Evolutionary conservation across 2,888 invertebrate species (phyloP), one percentile per base, ranked within the genome.

Genomic region (Helleia helle): DNA sequence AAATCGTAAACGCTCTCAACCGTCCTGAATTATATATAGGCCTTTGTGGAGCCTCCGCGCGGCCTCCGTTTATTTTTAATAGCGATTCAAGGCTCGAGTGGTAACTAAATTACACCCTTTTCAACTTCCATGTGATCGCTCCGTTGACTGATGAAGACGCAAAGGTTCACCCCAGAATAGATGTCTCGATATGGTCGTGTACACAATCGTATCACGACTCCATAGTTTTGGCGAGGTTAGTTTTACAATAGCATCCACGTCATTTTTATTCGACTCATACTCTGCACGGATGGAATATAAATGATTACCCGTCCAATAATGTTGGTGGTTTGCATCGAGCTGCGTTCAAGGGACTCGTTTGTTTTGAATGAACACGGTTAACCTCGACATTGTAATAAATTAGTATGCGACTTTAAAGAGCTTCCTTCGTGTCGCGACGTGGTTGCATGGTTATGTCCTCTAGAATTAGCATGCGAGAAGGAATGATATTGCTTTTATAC

Each of bases 201-300:
- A 51, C 55, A 58, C 52, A 48, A 50, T 46, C 46, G 50, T 18
- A 45, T 39, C 47, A 48, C 52, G 50, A 38, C 51, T 50, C 65
- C 59, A 65, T 69, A 65, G 53, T 62, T 75, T 71, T 72, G 70
- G 71, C 74, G 69, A 64, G 60, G 68, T 62, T 60, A 57, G 62
- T 62, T 57, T 64, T 56, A 72, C 71, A 73, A 72, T 72, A 49
- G 40, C 41, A 28, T 26, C 18, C 38, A 38, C 63, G 53, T 71
- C 61, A 72, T 81, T 74, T 62, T 59, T 63, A 75, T 77, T 71
- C 70, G 58, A 55, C 55, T 59, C 62, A 57, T 59, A 61, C 53
- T 41, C 51, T 48, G 48, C 55, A 39, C 57, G 51, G 57, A 55
- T 55, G 57, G 81, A 76, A 83, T 81, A 76, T 63, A 73, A 63